Conservation (phyloP, 2,797 vertebrate genomes). For the Chelon auratus region DNA sequence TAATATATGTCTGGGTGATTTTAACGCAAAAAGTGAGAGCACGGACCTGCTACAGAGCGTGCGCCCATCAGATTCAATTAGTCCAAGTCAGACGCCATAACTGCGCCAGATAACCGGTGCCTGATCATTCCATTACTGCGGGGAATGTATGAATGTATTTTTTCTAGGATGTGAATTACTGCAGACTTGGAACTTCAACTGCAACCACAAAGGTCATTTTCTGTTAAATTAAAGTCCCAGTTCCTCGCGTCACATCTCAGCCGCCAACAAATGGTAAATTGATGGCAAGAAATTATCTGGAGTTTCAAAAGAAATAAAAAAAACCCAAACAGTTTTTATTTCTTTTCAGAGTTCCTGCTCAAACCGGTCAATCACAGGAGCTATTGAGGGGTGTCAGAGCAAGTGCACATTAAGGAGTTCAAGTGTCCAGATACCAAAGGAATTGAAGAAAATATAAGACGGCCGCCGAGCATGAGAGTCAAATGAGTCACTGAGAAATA, state of each 20-base stretch:
- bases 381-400: background rate
- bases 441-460: slow-evolving; percentile 4
- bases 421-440: slow-evolving; percentile 16
- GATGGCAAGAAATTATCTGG: background rate
- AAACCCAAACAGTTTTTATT: too few relatives aligned
- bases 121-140: slow-evolving; percentile 61
- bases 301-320: too few relatives aligned
- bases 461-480: slow-evolving; percentile 17
- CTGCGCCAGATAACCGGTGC: slow-evolving; percentile 40
- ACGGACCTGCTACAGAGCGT: slow-evolving; percentile 11
- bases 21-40: slow-evolving; percentile 42
- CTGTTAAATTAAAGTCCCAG: slow-evolving; percentile 24
- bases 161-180: slow-evolving; percentile 43
- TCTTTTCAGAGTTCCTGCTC: background rate
- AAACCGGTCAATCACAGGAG: slow-evolving; percentile 14
- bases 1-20: slow-evolving; percentile 29
- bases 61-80: slow-evolving; percentile 69
- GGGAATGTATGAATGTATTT: slow-evolving; percentile 15
- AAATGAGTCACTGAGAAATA: slow-evolving; percentile 42
- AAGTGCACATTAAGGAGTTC: slow-evolving; percentile 2
- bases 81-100: slow-evolving; percentile 44
- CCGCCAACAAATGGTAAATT: slow-evolving; percentile 1
- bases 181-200: slow-evolving; percentile 41
- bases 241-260: slow-evolving; percentile 1
- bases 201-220: slow-evolving; percentile 33